Evolutionary conservation across 1,140 invertebrate species (phyloP).

Genomic region (Pseudomyrmex cubaensis): DNA sequence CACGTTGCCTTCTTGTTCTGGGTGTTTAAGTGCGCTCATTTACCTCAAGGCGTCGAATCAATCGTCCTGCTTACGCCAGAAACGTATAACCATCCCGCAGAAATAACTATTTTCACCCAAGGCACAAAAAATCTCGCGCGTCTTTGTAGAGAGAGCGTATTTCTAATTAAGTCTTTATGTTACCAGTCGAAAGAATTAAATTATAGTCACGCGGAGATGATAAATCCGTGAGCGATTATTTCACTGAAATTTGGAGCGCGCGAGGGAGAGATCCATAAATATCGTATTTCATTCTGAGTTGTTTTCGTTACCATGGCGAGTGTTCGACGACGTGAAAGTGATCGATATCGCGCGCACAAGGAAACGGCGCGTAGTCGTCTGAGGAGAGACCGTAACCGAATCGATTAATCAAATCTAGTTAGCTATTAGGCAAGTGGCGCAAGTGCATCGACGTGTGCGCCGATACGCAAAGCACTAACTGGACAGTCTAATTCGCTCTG

Average conservation of each 20-base stretch:
- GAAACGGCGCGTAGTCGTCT: conserved; percentile 44
- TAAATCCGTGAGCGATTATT: no score
- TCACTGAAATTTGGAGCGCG: neutral
- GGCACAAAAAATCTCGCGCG: neutral
- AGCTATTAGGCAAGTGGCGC: conserved; percentile 65
- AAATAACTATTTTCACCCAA: neutral
- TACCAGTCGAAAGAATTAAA: no score
- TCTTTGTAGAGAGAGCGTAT: no score
- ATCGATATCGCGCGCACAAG: conserved; percentile 61
- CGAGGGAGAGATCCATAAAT: conserved; percentile 1
- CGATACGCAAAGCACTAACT: conserved; percentile 26
- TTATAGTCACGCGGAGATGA: no score
- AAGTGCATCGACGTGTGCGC: conserved; percentile 47
- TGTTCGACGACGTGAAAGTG: conserved; percentile 24
- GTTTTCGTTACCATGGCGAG: conserved; percentile 30
- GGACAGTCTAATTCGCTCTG: conserved; percentile 34
- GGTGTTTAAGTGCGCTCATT: conserved; percentile 69
- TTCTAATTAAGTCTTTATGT: no score
- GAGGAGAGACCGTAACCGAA: conserved; percentile 61
- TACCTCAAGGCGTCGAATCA: conserved; percentile 57
- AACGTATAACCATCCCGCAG: neutral
- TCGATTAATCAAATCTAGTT: conserved; percentile 76
- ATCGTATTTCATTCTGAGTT: conserved; percentile 23
- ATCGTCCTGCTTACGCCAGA: conserved; percentile 34
- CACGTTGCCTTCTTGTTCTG: conserved; percentile 49